phyloP scores from a whole-genome alignment of 2,888 invertebrate species.

The Imbricaverruca yamaguchii region DNA sequence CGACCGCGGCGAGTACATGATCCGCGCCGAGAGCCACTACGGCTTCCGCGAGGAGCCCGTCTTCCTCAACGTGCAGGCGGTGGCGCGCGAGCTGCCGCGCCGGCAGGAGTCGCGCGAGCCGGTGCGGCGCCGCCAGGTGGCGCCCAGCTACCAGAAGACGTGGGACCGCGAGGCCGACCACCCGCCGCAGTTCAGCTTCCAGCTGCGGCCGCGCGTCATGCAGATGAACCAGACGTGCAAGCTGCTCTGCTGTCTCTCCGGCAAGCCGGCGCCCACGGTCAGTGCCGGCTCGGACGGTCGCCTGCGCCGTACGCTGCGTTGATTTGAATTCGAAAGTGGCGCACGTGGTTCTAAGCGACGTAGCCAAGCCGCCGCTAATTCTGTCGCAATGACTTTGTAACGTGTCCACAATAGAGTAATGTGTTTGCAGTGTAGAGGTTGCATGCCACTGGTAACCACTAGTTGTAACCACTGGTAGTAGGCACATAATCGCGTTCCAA shows the following conservation, averaged over 20 bases:
- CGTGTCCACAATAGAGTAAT: too few relatives aligned
- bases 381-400: too few relatives aligned
- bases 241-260: constrained; percentile 90
- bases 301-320: too few relatives aligned
- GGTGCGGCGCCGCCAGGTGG: constrained; percentile 66
- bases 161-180: constrained; percentile 90
- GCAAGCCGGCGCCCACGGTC: constrained; percentile 89
- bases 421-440: too few relatives aligned
- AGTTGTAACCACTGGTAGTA: too few relatives aligned
- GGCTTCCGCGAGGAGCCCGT: constrained; percentile 93
- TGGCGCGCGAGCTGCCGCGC: constrained; percentile 62
- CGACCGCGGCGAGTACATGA: constrained; percentile 95
- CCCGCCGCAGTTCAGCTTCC: constrained; percentile 95
- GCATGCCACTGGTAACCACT: too few relatives aligned
- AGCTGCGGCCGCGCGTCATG: constrained; percentile 95
- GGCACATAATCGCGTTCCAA: too few relatives aligned
- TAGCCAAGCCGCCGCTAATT: too few relatives aligned
- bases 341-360: too few relatives aligned
- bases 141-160: constrained; percentile 57
- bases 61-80: constrained; percentile 87
- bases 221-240: constrained; percentile 94
- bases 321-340: too few relatives aligned
- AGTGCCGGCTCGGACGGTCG: constrained; percentile 27
- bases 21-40: constrained; percentile 93
- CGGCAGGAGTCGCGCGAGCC: constrained; percentile 60